Evolutionary conservation across 2,113 vertebrate species (phyloP).

Genomic region (Catagonus wagneri): DNA sequence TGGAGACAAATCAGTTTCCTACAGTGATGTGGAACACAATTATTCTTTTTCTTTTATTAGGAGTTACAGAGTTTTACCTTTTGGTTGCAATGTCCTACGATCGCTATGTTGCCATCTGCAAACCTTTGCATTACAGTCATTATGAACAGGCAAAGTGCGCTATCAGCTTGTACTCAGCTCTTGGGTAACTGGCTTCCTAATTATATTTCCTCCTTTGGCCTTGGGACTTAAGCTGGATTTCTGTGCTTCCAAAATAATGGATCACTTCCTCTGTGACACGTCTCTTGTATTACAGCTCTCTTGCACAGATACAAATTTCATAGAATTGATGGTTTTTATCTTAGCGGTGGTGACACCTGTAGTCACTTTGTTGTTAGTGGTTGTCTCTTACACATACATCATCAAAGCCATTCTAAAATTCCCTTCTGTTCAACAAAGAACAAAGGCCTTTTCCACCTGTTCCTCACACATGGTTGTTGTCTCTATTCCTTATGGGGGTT

Average conservation of each 20-base stretch:
- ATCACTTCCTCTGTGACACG: slow-evolving; percentile 65
- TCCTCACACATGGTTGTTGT: not conserved
- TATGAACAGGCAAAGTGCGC: slow-evolving; percentile 48
- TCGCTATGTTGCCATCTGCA: slow-evolving; percentile 62
- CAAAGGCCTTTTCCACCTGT: not conserved
- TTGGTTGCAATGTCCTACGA: slow-evolving; percentile 65
- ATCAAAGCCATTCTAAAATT: not conserved
- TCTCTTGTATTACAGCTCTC: not conserved
- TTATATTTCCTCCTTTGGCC: slow-evolving; percentile 48
- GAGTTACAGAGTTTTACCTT: slow-evolving; percentile 63
- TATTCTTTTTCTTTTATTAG: slow-evolving; percentile 65
- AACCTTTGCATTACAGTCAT: slow-evolving; percentile 34
- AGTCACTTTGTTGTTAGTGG: not conserved
- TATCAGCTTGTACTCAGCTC: slow-evolving; percentile 27
- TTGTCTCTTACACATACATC: not conserved
- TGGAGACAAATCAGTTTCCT: slow-evolving; percentile 67
- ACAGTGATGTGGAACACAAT: slow-evolving; percentile 21
- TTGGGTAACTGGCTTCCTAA: slow-evolving; percentile 50
- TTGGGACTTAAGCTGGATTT: slow-evolving; percentile 61
- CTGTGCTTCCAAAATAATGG: slow-evolving; percentile 58
- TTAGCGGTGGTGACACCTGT: not conserved
- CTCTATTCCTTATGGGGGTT: not conserved
- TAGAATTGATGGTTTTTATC: not conserved
- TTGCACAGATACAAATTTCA: not conserved
- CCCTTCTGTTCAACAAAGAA: not conserved